Evolutionary conservation across 2,888 invertebrate species (phyloP).

Genomic region (Melipona beecheii): DNA sequence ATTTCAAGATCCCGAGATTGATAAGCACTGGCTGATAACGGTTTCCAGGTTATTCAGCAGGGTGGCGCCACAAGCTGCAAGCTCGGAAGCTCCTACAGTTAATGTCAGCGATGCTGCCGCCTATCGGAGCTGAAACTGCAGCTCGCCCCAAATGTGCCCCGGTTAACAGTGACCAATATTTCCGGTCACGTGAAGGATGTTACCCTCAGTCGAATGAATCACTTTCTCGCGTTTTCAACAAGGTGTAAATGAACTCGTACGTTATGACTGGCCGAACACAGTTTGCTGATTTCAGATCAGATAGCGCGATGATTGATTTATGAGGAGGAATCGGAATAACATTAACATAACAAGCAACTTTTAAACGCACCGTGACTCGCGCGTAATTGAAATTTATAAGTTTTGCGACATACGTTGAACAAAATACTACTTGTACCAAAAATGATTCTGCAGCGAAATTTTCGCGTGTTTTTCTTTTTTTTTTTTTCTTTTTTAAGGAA

Average conservation of each 20-base stretch:
- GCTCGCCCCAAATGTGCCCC: slow-evolving; percentile 64
- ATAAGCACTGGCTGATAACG: slow-evolving; percentile 64
- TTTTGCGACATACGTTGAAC: not conserved
- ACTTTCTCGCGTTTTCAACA: slow-evolving; percentile 37
- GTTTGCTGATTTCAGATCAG: slow-evolving; percentile 35
- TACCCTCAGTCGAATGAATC: slow-evolving; percentile 76
- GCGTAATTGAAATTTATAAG: not conserved
- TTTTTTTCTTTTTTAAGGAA: not conserved
- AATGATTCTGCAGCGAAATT: no score
- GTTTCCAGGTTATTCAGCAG: slow-evolving; percentile 70
- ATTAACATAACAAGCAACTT: not conserved
- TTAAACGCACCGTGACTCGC: not conserved
- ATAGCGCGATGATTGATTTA: slow-evolving; percentile 30
- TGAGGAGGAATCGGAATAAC: not conserved
- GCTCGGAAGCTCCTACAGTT: slow-evolving; percentile 66
- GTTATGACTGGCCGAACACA: not conserved
- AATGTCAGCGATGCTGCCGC: slow-evolving; percentile 75
- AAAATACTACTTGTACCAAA: not conserved
- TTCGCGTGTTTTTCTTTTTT: not conserved
- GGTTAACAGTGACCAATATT: slow-evolving; percentile 77
- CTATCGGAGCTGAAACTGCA: slow-evolving; percentile 70
- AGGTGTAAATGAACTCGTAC: slow-evolving; percentile 36
- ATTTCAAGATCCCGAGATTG: slow-evolving; percentile 34
- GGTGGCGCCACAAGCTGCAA: slow-evolving; percentile 74
- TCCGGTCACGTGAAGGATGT: slow-evolving; percentile 72